Evolutionary conservation across 2,113 vertebrate genomes (phyloP), one percentile per base, ranked within the genome.

Genomic region (Corythornis madagascariensis): DNA sequence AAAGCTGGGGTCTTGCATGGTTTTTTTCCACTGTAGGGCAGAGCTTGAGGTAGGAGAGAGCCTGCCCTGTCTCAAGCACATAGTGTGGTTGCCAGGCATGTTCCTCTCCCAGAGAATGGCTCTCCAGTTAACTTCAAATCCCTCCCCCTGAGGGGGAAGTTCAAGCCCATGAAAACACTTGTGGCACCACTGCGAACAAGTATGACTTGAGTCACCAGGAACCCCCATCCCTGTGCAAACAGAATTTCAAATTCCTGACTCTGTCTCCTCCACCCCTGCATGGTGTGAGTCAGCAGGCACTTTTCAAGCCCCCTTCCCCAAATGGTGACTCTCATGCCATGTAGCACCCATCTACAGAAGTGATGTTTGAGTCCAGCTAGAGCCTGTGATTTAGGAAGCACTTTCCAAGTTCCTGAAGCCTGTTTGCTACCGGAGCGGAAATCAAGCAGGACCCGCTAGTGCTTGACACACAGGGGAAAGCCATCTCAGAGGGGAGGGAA

Each of bases 91-190:
- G 43, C 60, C 5, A 57, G 69, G 74, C 22, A 40, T 26, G 48
- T 33, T 92, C 59, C 65, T n/a, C 13, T 86, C 78, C 56, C 38
- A 7, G 3, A 72, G 67, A 78, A 63, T 33, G 35, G 19, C 43
- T 47, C 11, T 76, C 47, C 26, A 21, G 26, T 85, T 60, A 83
- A 73, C 60, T 91, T 76, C 29, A 66, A 1, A 78, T 61, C 52
- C 78, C 69, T 82, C 55, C 80, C 72, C 35, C 28, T 64, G 66
- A 92, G 73, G 83, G 80, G 81, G 88, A 92, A 81, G 73, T 88
- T 89, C 47, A 74, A 94, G 72, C 82, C 53, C 13, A 1, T 87
- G 64, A 80, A 89, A 93, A 53, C 69, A 43, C 18, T 77, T 16
- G 21, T 79, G 61, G 35, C 55, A 90, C 45, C 53, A 22, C n/a